Evolutionary conservation across 2,888 invertebrate species (phyloP).

Genomic region (Lissocephala sabroskyi): DNA sequence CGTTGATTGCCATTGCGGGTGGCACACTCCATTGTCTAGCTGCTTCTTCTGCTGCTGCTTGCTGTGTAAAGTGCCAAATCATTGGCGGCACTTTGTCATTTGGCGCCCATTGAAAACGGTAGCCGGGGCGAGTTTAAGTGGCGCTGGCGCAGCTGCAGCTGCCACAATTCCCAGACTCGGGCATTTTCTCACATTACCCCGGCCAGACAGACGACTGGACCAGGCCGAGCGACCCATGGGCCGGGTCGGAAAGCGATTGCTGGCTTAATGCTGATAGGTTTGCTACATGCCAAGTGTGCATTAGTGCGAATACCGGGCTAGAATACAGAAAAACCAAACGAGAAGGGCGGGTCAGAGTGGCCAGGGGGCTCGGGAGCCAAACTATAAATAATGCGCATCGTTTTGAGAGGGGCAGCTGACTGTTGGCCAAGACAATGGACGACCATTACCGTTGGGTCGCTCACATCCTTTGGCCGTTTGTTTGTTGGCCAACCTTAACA

Average conservation of each 20-base stretch:
- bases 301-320: slow-evolving; percentile 20
- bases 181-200: slow-evolving; percentile 32
- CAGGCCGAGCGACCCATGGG: neutral
- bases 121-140: slow-evolving; percentile 9
- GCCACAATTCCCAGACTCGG: slow-evolving; percentile 34
- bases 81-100: slow-evolving; percentile 35
- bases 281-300: slow-evolving; percentile 47
- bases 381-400: slow-evolving; percentile 50
- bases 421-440: slow-evolving; percentile 36
- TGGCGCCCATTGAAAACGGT: slow-evolving; percentile 1
- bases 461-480: slow-evolving; percentile 4
- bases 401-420: slow-evolving; percentile 31
- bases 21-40: too few species aligned
- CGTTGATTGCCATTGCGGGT: too few species aligned
- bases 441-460: slow-evolving; percentile 29
- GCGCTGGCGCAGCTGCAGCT: slow-evolving; percentile 24
- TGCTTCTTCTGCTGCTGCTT: neutral
- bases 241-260: neutral
- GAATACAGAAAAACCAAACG: too few species aligned
- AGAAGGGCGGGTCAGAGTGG: too few species aligned
- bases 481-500: slow-evolving; percentile 16
- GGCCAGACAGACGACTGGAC: neutral
- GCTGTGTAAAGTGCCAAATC: slow-evolving; percentile 23
- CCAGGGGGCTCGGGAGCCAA: slow-evolving; percentile 2
- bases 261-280: slow-evolving; percentile 11